Conservation (phyloP, 2,888 invertebrate genomes). For the Stenurella melanura region DNA sequence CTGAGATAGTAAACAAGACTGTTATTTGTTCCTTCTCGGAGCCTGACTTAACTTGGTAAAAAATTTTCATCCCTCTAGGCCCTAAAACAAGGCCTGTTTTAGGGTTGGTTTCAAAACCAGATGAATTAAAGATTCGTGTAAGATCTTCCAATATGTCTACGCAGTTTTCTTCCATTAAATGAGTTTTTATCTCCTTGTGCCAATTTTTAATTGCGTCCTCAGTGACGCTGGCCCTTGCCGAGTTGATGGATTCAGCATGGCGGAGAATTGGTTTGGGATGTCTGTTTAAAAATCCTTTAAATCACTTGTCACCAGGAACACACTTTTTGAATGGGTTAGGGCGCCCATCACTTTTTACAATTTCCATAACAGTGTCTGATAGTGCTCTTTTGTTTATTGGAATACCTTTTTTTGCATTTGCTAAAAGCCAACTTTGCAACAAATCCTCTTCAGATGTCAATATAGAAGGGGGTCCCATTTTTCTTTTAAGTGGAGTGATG, state of each 20-base stretch:
- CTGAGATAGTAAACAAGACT: slow-evolving; percentile 1
- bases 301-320: background rate
- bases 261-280: background rate
- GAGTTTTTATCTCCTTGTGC: background rate
- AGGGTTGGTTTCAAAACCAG: slow-evolving; percentile 1
- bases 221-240: background rate
- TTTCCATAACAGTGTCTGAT: background rate
- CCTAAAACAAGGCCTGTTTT: slow-evolving; percentile 7
- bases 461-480: slow-evolving; percentile 1
- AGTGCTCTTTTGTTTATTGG: slow-evolving; percentile 1
- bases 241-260: background rate
- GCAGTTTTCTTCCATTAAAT: background rate
- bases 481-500: background rate
- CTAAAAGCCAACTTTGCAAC: background rate
- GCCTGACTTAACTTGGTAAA: background rate
- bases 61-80: slow-evolving; percentile 6
- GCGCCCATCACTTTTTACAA: background rate
- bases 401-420: slow-evolving; percentile 15
- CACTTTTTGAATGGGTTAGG: background rate
- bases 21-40: slow-evolving; percentile 1
- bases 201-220: background rate
- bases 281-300: background rate
- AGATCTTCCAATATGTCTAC: background rate
- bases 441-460: slow-evolving; percentile 1
- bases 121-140: background rate